These are phyloP conservation scores for Drosophila anomelani DNA, from an alignment of 2,888 invertebrate species.

Conservation along the genomic window DNA sequence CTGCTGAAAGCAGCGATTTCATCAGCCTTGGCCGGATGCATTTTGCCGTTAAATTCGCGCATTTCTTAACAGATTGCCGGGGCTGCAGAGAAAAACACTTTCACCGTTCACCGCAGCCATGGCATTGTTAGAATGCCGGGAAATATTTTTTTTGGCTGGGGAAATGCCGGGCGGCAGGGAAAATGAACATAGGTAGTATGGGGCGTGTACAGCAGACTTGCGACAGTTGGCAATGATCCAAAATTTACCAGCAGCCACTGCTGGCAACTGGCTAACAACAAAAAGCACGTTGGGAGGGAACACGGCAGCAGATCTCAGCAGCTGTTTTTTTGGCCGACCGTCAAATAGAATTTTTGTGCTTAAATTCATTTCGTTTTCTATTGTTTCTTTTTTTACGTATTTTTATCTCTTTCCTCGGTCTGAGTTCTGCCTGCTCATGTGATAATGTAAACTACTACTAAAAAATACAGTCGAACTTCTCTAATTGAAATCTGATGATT, in stretches of 20 bases:
- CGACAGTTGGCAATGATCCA: conserved; percentile 43
- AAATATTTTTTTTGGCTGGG: conserved; percentile 12
- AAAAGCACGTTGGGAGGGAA: neutral
- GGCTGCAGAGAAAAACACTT: conserved; percentile 62
- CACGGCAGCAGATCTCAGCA: conserved; percentile 28
- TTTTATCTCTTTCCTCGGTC: conserved; percentile 64
- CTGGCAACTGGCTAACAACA: conserved; percentile 6
- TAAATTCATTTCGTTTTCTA: conserved; percentile 37
- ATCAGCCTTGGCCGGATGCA: conserved; percentile 42
- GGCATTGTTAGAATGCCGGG: conserved; percentile 72
- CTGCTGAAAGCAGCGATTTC: conserved; percentile 39
- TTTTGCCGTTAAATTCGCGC: conserved; percentile 67
- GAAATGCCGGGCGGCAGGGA: conserved; percentile 1
- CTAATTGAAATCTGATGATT: conserved; percentile 27
- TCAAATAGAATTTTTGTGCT: conserved; percentile 37
- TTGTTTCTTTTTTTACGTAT: conserved; percentile 59
- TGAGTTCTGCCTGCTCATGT: conserved; percentile 30
- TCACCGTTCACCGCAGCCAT: conserved; percentile 70
- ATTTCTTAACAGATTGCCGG: conserved; percentile 49
- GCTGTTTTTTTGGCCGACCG: conserved; percentile 48
- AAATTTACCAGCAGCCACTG: conserved; percentile 18
- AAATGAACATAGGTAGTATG: conserved; percentile 4
- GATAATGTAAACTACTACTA: conserved; percentile 39
- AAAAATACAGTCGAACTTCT: conserved; percentile 31
- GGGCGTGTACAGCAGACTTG: conserved; percentile 18